These are phyloP conservation scores for Parazoanthus atlanticus DNA, from an alignment of 92 coral and sea anemone species.

Conservation along the genomic window DNA sequence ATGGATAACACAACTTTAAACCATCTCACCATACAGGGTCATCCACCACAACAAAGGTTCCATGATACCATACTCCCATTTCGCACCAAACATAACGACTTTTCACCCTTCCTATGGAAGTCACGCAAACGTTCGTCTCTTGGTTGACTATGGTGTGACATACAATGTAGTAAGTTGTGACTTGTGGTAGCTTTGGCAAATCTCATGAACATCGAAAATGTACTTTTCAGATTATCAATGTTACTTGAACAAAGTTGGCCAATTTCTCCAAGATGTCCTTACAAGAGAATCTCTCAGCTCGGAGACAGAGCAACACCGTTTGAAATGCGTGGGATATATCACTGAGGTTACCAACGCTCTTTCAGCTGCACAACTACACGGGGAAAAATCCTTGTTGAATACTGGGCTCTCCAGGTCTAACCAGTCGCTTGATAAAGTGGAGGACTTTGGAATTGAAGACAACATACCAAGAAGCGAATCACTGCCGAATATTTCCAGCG, in stretches of 20 bases:
- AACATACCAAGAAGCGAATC: conserved; percentile 81
- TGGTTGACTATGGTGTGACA: neutral
- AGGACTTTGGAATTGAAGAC: conserved; percentile 58
- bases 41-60: neutral
- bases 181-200: neutral
- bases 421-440: conserved; percentile 69
- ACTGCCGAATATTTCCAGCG: conserved; percentile 68
- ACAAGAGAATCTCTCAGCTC: conserved; percentile 76
- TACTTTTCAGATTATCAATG: conserved; percentile 62
- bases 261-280: conserved; percentile 79
- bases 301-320: conserved; percentile 75
- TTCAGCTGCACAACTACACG: conserved; percentile 44
- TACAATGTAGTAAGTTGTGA: too few species aligned
- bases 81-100: neutral
- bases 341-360: conserved; percentile 73
- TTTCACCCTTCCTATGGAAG: neutral
- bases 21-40: too few species aligned
- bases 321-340: conserved; percentile 73
- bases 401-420: conserved; percentile 77
- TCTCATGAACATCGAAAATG: neutral
- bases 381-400: conserved; percentile 54
- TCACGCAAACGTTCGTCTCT: neutral
- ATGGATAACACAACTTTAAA: too few species aligned
- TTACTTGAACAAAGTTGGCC: conserved; percentile 64
- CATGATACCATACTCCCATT: neutral